phyloP scores from a whole-genome alignment of 2,888 invertebrate species.

The Congeria kusceri region DNA sequence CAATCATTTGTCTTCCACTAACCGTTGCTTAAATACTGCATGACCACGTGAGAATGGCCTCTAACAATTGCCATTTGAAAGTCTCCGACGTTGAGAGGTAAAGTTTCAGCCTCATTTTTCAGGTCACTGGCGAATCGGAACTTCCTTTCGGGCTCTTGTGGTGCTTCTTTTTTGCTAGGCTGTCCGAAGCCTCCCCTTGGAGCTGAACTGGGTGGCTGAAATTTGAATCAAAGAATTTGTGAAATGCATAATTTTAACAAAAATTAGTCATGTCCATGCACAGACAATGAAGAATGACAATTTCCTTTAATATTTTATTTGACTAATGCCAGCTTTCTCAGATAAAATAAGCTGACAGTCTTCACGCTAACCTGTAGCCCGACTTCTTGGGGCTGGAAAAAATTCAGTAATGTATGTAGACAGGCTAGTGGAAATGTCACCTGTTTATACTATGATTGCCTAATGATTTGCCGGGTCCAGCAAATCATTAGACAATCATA shows the following conservation, averaged over 20 bases:
- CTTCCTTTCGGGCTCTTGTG: slow-evolving; percentile 24
- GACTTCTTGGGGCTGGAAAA: too few species aligned
- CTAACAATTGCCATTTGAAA: slow-evolving; percentile 72
- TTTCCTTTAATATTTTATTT: neutral
- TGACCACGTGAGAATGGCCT: slow-evolving; percentile 65
- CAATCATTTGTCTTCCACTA: neutral
- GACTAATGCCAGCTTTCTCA: too few species aligned
- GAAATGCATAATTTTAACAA: neutral
- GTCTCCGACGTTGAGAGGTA: slow-evolving; percentile 65
- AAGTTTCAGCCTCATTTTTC: slow-evolving; percentile 15
- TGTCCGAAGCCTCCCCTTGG: slow-evolving; percentile 65
- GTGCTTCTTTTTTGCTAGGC: slow-evolving; percentile 34
- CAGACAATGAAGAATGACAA: neutral
- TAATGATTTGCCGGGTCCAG: too few species aligned
- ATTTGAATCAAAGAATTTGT: neutral
- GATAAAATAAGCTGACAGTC: too few species aligned
- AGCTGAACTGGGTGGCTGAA: slow-evolving; percentile 12
- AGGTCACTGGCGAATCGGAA: slow-evolving; percentile 29
- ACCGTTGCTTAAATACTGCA: slow-evolving; percentile 71
- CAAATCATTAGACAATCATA: too few species aligned
- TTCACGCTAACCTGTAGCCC: too few species aligned
- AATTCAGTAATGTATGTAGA: too few species aligned
- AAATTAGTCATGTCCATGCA: too few species aligned
- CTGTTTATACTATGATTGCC: too few species aligned
- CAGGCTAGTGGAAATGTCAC: too few species aligned